Conservation (phyloP, 2,113 vertebrate genomes). For the Cnemophilus loriae region DNA sequence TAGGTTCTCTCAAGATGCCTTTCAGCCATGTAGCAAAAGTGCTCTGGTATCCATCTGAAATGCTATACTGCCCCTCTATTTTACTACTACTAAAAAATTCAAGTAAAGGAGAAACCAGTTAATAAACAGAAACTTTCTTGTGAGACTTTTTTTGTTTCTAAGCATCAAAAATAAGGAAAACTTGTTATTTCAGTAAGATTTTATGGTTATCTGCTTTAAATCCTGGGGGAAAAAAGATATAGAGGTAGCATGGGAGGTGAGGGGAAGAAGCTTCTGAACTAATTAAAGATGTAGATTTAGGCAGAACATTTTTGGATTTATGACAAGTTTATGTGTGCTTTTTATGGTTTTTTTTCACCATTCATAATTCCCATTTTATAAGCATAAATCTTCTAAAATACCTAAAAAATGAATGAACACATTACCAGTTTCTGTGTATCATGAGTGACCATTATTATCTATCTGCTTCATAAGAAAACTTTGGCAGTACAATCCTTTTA, state of each 20-base stretch:
- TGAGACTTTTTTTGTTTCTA: neutral
- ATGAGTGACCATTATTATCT: neutral
- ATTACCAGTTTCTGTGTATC: neutral
- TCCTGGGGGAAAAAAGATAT: accelerated
- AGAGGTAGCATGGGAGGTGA: accelerated
- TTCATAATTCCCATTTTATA: neutral
- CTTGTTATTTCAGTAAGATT: neutral
- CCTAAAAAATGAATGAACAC: neutral
- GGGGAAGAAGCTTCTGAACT: neutral
- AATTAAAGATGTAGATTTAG: neutral
- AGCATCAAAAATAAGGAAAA: neutral
- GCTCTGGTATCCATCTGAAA: neutral
- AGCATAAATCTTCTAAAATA: neutral
- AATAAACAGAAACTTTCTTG: neutral
- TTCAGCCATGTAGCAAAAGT: neutral
- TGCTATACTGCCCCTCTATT: neutral
- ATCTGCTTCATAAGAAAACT: neutral
- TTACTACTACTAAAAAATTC: neutral
- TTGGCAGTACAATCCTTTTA: neutral
- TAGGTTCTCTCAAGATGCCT: neutral
- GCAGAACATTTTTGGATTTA: neutral
- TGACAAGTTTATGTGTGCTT: neutral
- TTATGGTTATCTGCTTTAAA: neutral
- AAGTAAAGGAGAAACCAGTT: neutral
- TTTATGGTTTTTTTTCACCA: neutral